Percentiles rank a stretch among this genome's conserved stretches.
Conservation (phyloP, 1,140 invertebrate genomes). For the Sogatella furcifera region DNA sequence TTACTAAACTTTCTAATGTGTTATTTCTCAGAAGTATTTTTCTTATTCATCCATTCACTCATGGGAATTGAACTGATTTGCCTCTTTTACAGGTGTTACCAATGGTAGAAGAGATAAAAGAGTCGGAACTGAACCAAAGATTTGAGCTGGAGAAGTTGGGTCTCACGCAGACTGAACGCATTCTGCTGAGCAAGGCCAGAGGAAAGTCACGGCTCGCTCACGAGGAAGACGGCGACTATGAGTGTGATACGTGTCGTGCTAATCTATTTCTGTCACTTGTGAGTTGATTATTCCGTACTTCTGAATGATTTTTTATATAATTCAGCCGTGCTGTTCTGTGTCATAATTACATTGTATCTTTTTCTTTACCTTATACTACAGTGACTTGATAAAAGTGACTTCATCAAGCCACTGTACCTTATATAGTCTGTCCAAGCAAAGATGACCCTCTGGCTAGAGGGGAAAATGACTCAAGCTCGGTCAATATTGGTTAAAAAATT, state of each 20-base stretch:
- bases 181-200: constrained; percentile 38
- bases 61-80: background rate
- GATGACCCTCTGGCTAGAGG: too few species aligned
- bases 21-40: constrained; percentile 1
- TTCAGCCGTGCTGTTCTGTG: too few species aligned
- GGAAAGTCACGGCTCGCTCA: constrained; percentile 31
- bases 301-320: background rate
- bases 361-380: too few species aligned
- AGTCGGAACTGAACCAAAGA: constrained; percentile 42
- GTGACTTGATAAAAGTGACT: too few species aligned
- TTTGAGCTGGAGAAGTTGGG: constrained; percentile 44
- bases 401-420: too few species aligned
- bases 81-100: constrained; percentile 34
- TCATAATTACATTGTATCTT: too few species aligned
- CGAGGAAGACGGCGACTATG: constrained; percentile 56
- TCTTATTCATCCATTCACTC: too few species aligned
- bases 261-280: constrained; percentile 73
- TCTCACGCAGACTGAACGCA: constrained; percentile 48
- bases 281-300: constrained; percentile 29
- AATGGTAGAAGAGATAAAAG: constrained; percentile 37
- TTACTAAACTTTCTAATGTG: too few species aligned
- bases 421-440: too few species aligned
- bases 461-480: too few species aligned
- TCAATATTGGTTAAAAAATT: too few species aligned
- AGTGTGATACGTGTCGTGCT: constrained; percentile 68